Conservation (phyloP, 1,140 invertebrate genomes). For the Drosophila sp. region DNA sequence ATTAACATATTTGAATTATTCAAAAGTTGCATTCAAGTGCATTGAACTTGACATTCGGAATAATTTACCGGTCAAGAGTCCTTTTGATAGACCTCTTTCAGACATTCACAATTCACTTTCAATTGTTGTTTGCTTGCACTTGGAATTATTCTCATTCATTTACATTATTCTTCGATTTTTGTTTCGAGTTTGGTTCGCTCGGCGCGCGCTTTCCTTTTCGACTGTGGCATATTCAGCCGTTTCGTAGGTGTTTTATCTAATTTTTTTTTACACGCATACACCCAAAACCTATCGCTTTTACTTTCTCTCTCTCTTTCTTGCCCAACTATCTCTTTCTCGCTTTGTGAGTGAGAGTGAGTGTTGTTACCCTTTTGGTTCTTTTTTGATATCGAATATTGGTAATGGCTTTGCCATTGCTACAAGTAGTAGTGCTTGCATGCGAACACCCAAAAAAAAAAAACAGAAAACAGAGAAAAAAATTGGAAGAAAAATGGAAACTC, state of each 20-base stretch:
- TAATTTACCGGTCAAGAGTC: background rate
- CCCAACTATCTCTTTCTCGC: background rate
- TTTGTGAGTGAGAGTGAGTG: conserved; percentile 45
- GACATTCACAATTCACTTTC: background rate
- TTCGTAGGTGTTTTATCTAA: conserved; percentile 82
- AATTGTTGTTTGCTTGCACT: conserved; percentile 25
- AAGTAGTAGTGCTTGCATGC: conserved; percentile 57
- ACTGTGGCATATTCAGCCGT: conserved; percentile 79
- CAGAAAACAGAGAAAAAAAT: conserved; percentile 46
- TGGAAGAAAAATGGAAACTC: conserved; percentile 42
- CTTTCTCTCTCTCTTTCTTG: background rate
- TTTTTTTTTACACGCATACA: conserved; percentile 74
- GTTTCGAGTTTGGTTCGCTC: conserved; percentile 50
- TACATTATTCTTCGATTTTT: conserved; percentile 5
- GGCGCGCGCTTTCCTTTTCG: conserved; percentile 70
- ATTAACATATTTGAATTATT: conserved; percentile 38
- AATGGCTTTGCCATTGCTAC: conserved; percentile 58
- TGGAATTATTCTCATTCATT: conserved; percentile 13
- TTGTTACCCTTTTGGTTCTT: conserved; percentile 51
- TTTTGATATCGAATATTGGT: conserved; percentile 74
- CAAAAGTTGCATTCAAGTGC: conserved; percentile 38
- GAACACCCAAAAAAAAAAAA: conserved; percentile 63
- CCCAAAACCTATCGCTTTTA: conserved; percentile 10
- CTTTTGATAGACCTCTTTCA: no score
- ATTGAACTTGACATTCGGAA: conserved; percentile 61